A percentile compares a stretch with the other conserved stretches of the same genome.
phyloP scores from a whole-genome alignment of 2,113 vertebrate species.

The Rhineura floridana region DNA sequence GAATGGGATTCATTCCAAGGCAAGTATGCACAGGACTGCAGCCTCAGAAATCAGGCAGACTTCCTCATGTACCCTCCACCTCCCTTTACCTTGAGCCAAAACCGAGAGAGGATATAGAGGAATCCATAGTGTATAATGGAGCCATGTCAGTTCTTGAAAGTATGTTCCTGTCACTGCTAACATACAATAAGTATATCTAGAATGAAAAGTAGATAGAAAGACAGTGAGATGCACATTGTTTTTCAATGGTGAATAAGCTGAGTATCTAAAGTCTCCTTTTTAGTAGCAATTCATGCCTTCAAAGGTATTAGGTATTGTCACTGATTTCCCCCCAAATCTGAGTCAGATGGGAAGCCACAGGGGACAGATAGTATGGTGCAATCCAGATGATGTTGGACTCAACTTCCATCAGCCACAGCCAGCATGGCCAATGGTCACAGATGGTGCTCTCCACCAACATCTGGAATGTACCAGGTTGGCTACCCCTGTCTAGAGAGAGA shows the following conservation, averaged over 20 bases:
- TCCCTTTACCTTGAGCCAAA: slow-evolving; percentile 84
- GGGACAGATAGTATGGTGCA: no score
- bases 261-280: neutral
- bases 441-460: no score
- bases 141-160: slow-evolving; percentile 82
- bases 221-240: neutral
- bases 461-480: no score
- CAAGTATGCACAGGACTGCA: neutral
- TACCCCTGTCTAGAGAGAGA: no score
- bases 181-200: slow-evolving; percentile 83
- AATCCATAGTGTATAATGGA: slow-evolving; percentile 87
- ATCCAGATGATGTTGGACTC: no score
- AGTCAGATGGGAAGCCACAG: no score
- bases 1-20: neutral
- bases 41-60: neutral
- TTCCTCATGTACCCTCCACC: neutral
- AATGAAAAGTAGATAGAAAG: slow-evolving; percentile 27
- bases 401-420: no score
- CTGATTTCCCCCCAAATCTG: neutral
- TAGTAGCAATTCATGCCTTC: neutral
- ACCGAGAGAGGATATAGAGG: slow-evolving; percentile 84
- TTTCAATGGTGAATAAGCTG: neutral
- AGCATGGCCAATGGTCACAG: no score
- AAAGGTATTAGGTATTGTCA: neutral
- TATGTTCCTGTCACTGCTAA: slow-evolving; percentile 79